Conservation (phyloP, 2,888 invertebrate species). For the Ptycholaimellus sp. region DNA sequence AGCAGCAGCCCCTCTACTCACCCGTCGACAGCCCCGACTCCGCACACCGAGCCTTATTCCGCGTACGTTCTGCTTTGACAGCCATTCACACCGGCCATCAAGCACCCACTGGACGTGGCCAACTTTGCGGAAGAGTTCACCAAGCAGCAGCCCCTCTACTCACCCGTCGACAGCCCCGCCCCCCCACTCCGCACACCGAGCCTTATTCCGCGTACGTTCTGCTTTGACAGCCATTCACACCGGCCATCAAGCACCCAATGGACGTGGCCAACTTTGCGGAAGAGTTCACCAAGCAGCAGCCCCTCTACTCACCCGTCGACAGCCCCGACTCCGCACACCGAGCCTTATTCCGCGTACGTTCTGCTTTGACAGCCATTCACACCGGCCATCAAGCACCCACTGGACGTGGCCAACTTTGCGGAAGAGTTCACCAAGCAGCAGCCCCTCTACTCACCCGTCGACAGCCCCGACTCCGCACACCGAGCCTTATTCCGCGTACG, state of each 20-base stretch:
- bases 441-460: conserved; percentile 69
- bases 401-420: conserved; percentile 84
- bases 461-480: conserved; percentile 43
- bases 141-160: conserved; percentile 63
- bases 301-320: conserved; percentile 69
- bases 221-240: conserved; percentile 64
- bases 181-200: conserved; percentile 32
- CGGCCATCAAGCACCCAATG: conserved; percentile 49
- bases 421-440: conserved; percentile 81
- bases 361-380: conserved; percentile 60
- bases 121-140: conserved; percentile 95
- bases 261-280: conserved; percentile 89
- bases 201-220: conserved; percentile 14
- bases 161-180: conserved; percentile 62
- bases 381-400: conserved; percentile 50
- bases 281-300: conserved; percentile 74
- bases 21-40: conserved; percentile 57
- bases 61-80: conserved; percentile 39
- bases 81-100: conserved; percentile 65
- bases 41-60: conserved; percentile 23
- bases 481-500: conserved; percentile 14
- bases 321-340: conserved; percentile 40
- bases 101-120: conserved; percentile 58
- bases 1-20: conserved; percentile 66
- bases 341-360: conserved; percentile 14